Base-by-base conservation (phyloP, 2,113 vertebrate species). In the Lathamus discolor region DNA sequence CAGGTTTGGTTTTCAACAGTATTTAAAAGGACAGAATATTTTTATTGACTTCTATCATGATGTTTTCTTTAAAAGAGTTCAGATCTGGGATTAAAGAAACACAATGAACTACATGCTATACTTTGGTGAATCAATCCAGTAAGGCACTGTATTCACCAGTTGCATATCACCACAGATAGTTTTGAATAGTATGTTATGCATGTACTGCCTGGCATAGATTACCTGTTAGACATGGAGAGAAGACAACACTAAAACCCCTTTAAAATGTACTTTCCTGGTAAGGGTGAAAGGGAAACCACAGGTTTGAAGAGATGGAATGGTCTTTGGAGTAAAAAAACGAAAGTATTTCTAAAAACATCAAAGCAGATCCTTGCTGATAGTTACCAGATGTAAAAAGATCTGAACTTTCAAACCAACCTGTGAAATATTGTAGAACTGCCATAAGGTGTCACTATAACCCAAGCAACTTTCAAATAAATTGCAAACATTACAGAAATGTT, bases 401-500 rank as follows among this genome's bases (percentile, higher is more conserved):
- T 9, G 66, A n/a, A 48, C 72, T 79, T 76, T 83, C 70, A 49
- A 35, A 83, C 54, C 1, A 0, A 37, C 57, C 15, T 90, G 35
- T 51, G 61, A 49, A 72, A 78, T 83, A 8, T 6, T 49, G 25
- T 48, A 69, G 66, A 96, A 67, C 88, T 80, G 49, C 98, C 97
- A 98, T 96, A 77, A 97, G 98, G 92, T 98, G 97, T 97, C 98
- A 92, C 95, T 98, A 33, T 97, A 89, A 88, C 66, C 61, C 88
- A 96, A 91, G 46, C 41, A 95, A 85, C 39, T 35, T 73, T 37
- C 54, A 44, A 76, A 51, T n/a, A 44, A 37, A 35, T 19, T 13
- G 17, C 23, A 44, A n/a, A 17, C 6, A 4, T 46, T 33, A 7
- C 4, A 33, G 52, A 76, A 37, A 59, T 31, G 44, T 62, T 88